Evolutionary conservation across 30 jellyfish, hydroid and myxozoan species (phyloP).

Genomic region (Pelagia noctiluca): DNA sequence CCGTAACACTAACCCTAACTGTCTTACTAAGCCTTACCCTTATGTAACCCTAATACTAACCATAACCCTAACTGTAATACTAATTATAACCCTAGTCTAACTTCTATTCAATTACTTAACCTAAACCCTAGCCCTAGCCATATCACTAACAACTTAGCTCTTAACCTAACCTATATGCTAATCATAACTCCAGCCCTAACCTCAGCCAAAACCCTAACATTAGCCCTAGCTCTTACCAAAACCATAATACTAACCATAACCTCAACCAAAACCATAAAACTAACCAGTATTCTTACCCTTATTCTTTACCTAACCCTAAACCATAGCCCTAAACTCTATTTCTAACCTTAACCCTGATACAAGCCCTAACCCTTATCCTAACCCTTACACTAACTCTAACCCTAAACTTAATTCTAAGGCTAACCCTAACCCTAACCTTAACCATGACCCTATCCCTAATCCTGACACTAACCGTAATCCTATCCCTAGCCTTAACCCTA

Average conservation of each 20-base stretch:
- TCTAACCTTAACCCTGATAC: conserved; percentile 28
- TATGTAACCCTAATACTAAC: conserved; percentile 50
- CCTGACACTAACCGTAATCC: too few species aligned
- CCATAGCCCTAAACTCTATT: conserved; percentile 54
- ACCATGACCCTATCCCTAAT: conserved; percentile 30
- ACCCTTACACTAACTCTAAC: too few species aligned
- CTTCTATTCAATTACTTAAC: too few species aligned
- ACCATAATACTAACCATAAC: conserved; percentile 39
- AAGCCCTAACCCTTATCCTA: too few species aligned
- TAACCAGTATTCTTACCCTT: too few species aligned
- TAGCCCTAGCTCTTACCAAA: too few species aligned
- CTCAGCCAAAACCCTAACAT: too few species aligned
- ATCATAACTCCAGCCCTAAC: too few species aligned
- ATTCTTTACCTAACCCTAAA: conserved; percentile 50
- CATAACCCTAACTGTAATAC: conserved; percentile 50
- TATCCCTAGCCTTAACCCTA: conserved; percentile 54
- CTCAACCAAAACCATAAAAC: conserved; percentile 34
- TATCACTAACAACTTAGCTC: too few species aligned
- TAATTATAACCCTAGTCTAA: conserved; percentile 33
- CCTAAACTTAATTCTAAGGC: too few species aligned
- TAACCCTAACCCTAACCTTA: too few species aligned
- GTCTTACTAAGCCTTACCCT: conserved; percentile 34
- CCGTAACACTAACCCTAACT: conserved; percentile 58
- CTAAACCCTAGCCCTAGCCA: conserved; percentile 50
- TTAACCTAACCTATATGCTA: conserved; percentile 4